Base-by-base conservation (phyloP, 53 echinoderm and acorn worm species). In the Mesocentrotus franciscanus region DNA sequence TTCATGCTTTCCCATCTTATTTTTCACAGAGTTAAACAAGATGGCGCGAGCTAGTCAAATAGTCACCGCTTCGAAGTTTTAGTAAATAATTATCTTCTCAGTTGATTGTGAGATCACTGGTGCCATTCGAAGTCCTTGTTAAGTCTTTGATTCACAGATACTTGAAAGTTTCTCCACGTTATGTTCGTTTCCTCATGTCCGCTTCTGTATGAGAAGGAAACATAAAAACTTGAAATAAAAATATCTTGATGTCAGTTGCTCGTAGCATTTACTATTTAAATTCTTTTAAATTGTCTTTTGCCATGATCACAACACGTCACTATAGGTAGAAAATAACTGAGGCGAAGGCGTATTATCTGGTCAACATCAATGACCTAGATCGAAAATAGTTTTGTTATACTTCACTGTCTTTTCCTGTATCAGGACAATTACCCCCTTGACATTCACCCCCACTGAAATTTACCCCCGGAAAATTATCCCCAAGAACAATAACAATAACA, bases 1-100 rank as follows among this genome's bases (percentile, higher is more conserved):
- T 36, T 93, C 93, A 66, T 76, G 93, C 59, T 93, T 93, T 27
- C 93, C 93, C 78, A 93, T 93, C 29, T 56, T 85, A 24, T 56
- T 12, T 83, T 68, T 26, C 24, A 8, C 18, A 18, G 7, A 20
- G 24, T 68, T 8, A 68, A 26, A 9, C 22, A 68, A 68, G 24
- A 26, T 24, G 68, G 0, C 49, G 24, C 22, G 24, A 8, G 30
- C 32, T 76, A 12, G 11, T 76, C 33, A 30, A 76, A 15, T 1
- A 27, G n/a, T n/a, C 72, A 81, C 81, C 4, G 78, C 17, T 78
- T 81, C 49, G 4, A 81, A 39, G 79, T 39, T 78, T 78, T 34
- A 75, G 26, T 10, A 10, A 75, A 29, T 32, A 32, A 75, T 75
- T 27, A 0, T 75, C 75, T 32, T 8, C 18, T 18, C 36, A 42